Percentiles rank a stretch among this genome's conserved stretches.
Evolutionary conservation across 2,888 invertebrate species (phyloP).

Genomic region (Griposia aprilina): DNA sequence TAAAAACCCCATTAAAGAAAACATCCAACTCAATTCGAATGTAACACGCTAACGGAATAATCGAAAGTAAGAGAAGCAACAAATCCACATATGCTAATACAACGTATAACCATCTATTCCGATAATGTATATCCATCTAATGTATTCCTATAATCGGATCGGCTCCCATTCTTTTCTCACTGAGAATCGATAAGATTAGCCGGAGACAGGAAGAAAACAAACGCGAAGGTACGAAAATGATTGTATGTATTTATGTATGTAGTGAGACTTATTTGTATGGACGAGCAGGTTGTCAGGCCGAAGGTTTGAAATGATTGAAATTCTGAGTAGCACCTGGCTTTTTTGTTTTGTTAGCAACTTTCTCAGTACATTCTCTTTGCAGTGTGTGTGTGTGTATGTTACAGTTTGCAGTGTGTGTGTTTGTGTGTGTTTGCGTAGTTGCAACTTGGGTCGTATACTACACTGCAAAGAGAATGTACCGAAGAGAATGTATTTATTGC

Average conservation of each 20-base stretch:
- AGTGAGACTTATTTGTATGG: slow-evolving; percentile 12
- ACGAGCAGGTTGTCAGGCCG: neutral
- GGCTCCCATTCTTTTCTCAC: slow-evolving; percentile 41
- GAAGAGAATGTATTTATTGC: no score
- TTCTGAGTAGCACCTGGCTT: neutral
- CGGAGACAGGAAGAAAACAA: slow-evolving; percentile 54
- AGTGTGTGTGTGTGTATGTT: no score
- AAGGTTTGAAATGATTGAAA: slow-evolving; percentile 20
- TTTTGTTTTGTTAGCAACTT: neutral
- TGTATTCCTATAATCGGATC: slow-evolving; percentile 67
- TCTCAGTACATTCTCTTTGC: no score
- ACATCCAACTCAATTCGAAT: slow-evolving; percentile 34
- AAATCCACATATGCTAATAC: slow-evolving; percentile 52
- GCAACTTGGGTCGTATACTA: no score
- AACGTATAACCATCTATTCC: slow-evolving; percentile 38
- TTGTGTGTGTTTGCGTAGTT: no score
- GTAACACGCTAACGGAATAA: slow-evolving; percentile 43
- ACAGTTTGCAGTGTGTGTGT: no score
- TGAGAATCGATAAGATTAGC: slow-evolving; percentile 60
- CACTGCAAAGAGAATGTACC: no score
- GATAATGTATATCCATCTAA: slow-evolving; percentile 55
- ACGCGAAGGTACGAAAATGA: slow-evolving; percentile 49
- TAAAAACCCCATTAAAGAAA: slow-evolving; percentile 24
- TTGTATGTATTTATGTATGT: neutral
- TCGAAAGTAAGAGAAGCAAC: slow-evolving; percentile 44